Conservation (phyloP, 2,797 vertebrate genomes). For the Labroides dimidiatus region DNA sequence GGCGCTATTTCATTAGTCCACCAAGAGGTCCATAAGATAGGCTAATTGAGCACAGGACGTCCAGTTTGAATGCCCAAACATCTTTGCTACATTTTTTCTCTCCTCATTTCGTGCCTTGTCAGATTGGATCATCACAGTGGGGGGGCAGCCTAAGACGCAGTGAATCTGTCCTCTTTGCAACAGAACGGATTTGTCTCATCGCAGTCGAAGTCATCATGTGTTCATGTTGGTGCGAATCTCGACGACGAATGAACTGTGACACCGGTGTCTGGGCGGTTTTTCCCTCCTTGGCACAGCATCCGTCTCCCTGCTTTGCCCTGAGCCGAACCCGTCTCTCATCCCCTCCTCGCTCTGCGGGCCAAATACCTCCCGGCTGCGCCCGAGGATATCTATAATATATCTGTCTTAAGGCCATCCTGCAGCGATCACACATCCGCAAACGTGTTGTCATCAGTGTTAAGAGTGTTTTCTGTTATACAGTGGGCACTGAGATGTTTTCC, state of each 20-base stretch:
- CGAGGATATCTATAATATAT: conserved; percentile 53
- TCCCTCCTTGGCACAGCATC: conserved; percentile 65
- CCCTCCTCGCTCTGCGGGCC: conserved; percentile 48
- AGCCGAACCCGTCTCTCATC: conserved; percentile 68
- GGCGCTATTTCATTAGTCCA: conserved; percentile 84
- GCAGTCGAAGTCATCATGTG: conserved; percentile 51
- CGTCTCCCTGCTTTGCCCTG: conserved; percentile 63
- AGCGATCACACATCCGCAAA: conserved; percentile 24
- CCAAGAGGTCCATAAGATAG: conserved; percentile 75
- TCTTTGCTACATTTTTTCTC: conserved; percentile 22
- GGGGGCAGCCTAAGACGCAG: conserved; percentile 48
- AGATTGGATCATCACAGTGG: conserved; percentile 44
- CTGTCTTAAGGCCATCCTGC: conserved; percentile 39
- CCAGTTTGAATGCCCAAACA: conserved; percentile 39
- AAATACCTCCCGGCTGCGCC: conserved; percentile 60
- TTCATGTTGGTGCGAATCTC: conserved; percentile 56
- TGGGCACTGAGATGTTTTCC: conserved; percentile 13
- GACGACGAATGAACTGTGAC: conserved; percentile 69
- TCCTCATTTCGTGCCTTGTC: conserved; percentile 37
- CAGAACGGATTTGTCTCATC: conserved; percentile 65
- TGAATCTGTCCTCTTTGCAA: conserved; percentile 46
- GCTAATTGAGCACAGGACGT: conserved; percentile 53
- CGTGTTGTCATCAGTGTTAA: conserved; percentile 40
- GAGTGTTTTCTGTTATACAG: conserved; percentile 19
- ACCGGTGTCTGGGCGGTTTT: conserved; percentile 56